Percentiles rank a stretch among this genome's conserved stretches.
Conservation (phyloP, 2,113 vertebrate genomes). For the Odocoileus virginianus region DNA sequence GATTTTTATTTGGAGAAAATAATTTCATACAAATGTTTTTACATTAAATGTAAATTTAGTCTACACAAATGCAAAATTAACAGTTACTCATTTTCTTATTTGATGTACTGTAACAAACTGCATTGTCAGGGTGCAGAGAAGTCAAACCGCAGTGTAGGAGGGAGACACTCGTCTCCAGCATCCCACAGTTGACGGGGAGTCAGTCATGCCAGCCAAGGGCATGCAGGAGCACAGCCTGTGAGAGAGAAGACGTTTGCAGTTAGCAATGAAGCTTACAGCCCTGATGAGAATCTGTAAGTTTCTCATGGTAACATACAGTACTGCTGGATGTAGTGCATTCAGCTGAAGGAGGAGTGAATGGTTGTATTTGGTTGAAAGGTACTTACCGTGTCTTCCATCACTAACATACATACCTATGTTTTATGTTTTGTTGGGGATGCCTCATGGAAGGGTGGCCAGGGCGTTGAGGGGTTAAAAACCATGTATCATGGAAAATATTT, state of each 20-base stretch:
- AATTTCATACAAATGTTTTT: background rate
- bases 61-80: background rate
- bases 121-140: background rate
- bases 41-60: background rate
- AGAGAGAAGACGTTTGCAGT: background rate
- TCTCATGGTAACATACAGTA: background rate
- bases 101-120: background rate
- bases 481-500: background rate
- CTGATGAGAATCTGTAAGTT: background rate
- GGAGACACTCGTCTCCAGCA: background rate
- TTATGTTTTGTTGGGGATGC: background rate
- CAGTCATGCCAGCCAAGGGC: background rate
- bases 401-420: background rate
- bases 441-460: background rate
- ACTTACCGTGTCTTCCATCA: background rate
- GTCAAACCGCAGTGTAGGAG: background rate
- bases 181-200: too few species aligned
- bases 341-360: background rate
- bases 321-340: background rate
- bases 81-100: background rate
- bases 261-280: background rate
- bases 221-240: background rate
- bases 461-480: background rate
- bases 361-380: background rate
- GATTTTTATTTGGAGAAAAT: conserved; percentile 27